phyloP scores from a whole-genome alignment of 2,113 vertebrate genomes.

The Pardalotus punctatus region DNA sequence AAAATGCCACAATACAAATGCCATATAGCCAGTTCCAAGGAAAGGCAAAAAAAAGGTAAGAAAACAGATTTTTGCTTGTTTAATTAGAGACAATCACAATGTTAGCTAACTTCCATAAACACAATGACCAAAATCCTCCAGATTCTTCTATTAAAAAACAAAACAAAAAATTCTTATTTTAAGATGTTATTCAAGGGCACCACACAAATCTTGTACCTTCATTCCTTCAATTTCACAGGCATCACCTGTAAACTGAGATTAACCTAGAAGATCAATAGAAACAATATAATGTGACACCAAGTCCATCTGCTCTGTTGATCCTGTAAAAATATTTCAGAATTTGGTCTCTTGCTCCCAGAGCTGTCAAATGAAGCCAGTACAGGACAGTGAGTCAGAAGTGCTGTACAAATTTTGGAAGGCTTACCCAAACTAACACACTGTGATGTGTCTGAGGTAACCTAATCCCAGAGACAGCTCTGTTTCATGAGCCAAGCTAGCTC shows the following conservation, averaged over 20 bases:
- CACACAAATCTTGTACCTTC: not conserved
- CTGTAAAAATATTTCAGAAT: not conserved
- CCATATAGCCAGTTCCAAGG: not conserved
- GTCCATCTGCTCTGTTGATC: not conserved
- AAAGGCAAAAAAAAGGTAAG: not conserved
- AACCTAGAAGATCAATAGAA: not conserved
- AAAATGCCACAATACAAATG: not conserved
- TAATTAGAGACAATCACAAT: not conserved
- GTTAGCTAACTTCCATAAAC: not conserved
- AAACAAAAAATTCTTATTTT: not conserved
- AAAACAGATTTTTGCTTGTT: not conserved
- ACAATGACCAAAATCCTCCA: not conserved
- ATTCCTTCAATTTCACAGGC: not conserved
- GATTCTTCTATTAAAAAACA: not conserved
- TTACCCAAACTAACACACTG: not conserved
- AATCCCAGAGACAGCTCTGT: not conserved
- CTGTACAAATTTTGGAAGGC: not conserved
- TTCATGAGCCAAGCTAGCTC: not conserved
- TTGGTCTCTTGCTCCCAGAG: not conserved
- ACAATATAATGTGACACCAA: not conserved
- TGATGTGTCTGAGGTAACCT: not conserved
- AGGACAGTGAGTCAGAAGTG: not conserved
- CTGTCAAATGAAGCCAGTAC: not conserved
- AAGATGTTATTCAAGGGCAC: not conserved
- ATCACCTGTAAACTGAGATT: not conserved